Evolutionary conservation across 2,113 vertebrate species (phyloP).

Genomic region (Callochromis pleurospilus): DNA sequence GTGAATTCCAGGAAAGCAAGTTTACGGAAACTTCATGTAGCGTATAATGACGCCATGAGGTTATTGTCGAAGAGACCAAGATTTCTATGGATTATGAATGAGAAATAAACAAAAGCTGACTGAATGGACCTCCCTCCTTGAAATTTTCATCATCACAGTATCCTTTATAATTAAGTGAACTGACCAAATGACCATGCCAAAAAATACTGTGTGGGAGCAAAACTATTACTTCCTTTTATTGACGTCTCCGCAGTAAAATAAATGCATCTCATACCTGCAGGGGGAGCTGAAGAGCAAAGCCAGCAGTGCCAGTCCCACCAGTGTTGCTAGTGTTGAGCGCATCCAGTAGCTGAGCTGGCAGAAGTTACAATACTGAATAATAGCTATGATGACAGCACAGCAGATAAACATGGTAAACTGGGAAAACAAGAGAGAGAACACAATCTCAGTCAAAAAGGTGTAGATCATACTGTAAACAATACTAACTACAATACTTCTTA

Average conservation of each 20-base stretch:
- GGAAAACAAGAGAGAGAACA: background rate
- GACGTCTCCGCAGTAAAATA: background rate
- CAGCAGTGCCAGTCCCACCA: constrained; percentile 80
- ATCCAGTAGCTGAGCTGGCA: constrained; percentile 99
- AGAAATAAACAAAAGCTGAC: background rate
- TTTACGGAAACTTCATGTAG: background rate
- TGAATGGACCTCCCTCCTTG: background rate
- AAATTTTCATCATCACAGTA: background rate
- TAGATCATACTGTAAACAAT: background rate
- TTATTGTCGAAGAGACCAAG: background rate
- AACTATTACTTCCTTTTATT: background rate
- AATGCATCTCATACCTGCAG: constrained; percentile 42
- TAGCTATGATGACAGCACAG: constrained; percentile 84
- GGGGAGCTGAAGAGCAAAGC: constrained; percentile 80
- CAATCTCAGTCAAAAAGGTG: background rate
- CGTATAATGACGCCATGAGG: background rate
- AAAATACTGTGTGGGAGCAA: background rate
- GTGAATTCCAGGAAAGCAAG: background rate
- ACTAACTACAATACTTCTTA: background rate
- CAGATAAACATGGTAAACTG: constrained; percentile 88
- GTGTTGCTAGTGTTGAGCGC: constrained; percentile 86
- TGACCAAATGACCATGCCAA: background rate
- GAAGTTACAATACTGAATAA: constrained; percentile 98
- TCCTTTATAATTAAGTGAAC: background rate
- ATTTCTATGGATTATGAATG: background rate